phyloP scores from a whole-genome alignment of 2,888 invertebrate species.

The Agrotis ipsilon region DNA sequence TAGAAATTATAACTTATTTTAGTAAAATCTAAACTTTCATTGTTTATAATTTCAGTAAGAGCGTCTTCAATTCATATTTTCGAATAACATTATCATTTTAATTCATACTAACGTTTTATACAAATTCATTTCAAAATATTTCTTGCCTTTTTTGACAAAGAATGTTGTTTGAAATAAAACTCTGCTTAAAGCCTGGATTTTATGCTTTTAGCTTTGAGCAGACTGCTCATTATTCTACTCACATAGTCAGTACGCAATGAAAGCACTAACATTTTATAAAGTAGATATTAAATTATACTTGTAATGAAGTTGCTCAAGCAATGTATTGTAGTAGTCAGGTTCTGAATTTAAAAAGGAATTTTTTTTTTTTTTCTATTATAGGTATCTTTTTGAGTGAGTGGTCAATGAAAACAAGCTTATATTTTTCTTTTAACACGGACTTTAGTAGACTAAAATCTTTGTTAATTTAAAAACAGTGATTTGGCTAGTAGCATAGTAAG shows the following conservation, averaged over 20 bases:
- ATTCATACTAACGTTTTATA: not conserved
- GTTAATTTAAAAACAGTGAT: no score
- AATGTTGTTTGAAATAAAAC: constrained; percentile 1
- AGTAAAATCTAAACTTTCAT: not conserved
- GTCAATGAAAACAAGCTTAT: no score
- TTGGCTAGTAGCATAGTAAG: no score
- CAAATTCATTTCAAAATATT: not conserved
- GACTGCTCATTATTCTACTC: constrained; percentile 29
- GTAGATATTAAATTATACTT: constrained; percentile 5
- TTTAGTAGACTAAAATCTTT: no score
- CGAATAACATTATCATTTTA: not conserved
- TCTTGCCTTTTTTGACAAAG: not conserved
- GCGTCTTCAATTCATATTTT: not conserved
- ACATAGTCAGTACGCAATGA: constrained; percentile 24
- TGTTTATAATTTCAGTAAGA: not conserved
- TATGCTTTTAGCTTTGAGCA: constrained; percentile 12
- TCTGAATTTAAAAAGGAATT: no score
- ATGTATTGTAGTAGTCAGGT: constrained; percentile 5
- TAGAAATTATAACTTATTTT: not conserved
- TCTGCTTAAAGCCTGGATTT: constrained; percentile 24
- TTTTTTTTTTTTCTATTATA: no score
- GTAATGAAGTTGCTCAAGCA: constrained; percentile 16
- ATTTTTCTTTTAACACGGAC: not conserved
- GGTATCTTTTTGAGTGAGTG: no score
- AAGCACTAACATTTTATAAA: constrained; percentile 18